phyloP scores from a whole-genome alignment of 1,140 invertebrate genomes.

The Sarcophaga bullata region DNA sequence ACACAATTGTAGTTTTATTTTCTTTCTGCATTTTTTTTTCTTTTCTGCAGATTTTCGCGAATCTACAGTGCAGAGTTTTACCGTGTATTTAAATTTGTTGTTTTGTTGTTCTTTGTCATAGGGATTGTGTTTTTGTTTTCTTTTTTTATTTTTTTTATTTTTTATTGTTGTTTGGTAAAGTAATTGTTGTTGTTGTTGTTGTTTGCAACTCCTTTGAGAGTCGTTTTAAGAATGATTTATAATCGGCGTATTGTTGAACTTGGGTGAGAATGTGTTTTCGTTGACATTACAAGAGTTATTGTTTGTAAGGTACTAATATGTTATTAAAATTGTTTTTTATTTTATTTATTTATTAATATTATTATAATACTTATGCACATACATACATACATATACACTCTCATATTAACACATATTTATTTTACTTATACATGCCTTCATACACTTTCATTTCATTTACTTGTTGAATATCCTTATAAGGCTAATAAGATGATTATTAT shows the following conservation, averaged over 20 bases:
- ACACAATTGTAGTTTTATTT: conserved; percentile 17
- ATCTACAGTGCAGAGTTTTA: not conserved
- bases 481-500: conserved; percentile 1
- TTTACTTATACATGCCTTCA: not conserved
- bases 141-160: not conserved
- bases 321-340: conserved; percentile 15
- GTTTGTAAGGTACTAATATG: conserved; percentile 22
- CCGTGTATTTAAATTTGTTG: too few relatives aligned
- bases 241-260: not conserved
- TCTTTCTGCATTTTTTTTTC: not conserved
- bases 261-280: conserved; percentile 20
- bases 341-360: not conserved
- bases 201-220: conserved; percentile 21
- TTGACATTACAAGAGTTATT: conserved; percentile 26
- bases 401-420: not conserved
- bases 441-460: not conserved
- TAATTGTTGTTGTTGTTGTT: not conserved
- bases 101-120: too few relatives aligned
- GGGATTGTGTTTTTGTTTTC: not conserved
- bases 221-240: conserved; percentile 16
- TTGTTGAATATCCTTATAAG: not conserved
- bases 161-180: not conserved
- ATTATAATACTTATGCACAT: not conserved
- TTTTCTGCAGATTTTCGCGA: not conserved
- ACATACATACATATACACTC: too few relatives aligned